Percentiles rank a stretch among this genome's conserved stretches.
phyloP scores from a whole-genome alignment of 2,113 vertebrate genomes.

The Esox niger region DNA sequence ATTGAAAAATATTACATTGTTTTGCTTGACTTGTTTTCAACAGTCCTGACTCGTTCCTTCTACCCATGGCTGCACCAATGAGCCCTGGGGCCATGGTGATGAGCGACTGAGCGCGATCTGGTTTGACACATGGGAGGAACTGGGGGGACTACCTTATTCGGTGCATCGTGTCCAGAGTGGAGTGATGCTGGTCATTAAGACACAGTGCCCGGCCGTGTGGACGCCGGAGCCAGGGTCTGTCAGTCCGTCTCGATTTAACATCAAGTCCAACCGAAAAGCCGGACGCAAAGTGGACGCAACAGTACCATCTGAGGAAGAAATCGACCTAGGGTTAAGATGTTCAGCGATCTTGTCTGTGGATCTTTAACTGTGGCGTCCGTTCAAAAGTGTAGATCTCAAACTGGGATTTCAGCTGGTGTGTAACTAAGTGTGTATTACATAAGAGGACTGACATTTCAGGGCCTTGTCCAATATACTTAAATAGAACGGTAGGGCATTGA shows the following conservation, averaged over 20 bases:
- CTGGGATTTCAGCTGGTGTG: too few species aligned
- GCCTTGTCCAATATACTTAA: background rate
- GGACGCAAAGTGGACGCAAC: background rate
- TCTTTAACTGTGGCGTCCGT: background rate
- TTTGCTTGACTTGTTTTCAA: constrained; percentile 52
- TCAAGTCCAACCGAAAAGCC: background rate
- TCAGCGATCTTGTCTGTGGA: background rate
- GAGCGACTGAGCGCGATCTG: constrained; percentile 5
- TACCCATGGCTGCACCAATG: constrained; percentile 26
- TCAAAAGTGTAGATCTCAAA: too few species aligned
- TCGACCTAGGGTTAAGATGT: background rate
- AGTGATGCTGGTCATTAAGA: constrained; percentile 16
- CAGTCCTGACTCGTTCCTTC: background rate
- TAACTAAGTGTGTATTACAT: too few species aligned
- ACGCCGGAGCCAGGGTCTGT: background rate
- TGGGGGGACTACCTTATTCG: constrained; percentile 10
- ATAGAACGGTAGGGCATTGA: constrained; percentile 49
- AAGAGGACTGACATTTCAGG: too few species aligned
- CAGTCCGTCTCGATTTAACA: background rate
- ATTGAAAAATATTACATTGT: constrained; percentile 69
- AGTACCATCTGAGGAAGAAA: background rate
- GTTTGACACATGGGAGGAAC: constrained; percentile 18
- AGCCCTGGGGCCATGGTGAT: background rate
- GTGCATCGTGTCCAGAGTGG: constrained; percentile 12
- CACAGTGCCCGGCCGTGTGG: background rate